Percentiles rank a stretch among this genome's conserved stretches.
phyloP scores from a whole-genome alignment of 2,797 vertebrate genomes.

The Bryconaethiops microstoma region DNA sequence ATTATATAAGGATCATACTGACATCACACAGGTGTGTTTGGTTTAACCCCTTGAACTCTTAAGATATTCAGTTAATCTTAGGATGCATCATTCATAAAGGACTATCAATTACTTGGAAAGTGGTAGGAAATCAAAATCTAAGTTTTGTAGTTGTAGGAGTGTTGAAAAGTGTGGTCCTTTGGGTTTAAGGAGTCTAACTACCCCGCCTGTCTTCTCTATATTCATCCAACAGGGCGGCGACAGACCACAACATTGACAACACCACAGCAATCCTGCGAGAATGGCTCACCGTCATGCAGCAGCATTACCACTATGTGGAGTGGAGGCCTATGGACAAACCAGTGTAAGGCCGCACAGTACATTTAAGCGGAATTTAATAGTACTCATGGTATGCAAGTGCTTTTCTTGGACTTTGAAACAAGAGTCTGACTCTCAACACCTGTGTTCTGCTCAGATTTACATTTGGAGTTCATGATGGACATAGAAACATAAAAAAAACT shows the following conservation, averaged over 20 bases:
- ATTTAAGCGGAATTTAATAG: too few relatives aligned
- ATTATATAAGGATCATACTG: background rate
- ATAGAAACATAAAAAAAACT: too few relatives aligned
- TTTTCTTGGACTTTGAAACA: too few relatives aligned
- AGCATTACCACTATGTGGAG: conserved; percentile 83
- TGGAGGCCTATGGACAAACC: conserved; percentile 88
- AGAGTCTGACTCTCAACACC: too few relatives aligned
- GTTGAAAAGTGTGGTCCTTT: background rate
- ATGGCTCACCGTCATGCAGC: conserved; percentile 87
- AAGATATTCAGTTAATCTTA: background rate
- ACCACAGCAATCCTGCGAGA: conserved; percentile 86
- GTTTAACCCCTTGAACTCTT: background rate
- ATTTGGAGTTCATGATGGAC: too few relatives aligned
- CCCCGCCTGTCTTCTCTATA: conserved; percentile 6
- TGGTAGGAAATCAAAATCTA: background rate
- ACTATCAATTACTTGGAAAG: background rate
- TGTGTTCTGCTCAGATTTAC: too few relatives aligned
- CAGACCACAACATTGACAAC: conserved; percentile 92
- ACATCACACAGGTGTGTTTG: background rate
- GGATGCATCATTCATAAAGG: background rate
- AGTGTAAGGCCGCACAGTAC: conserved; percentile 70
- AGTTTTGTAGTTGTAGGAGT: background rate
- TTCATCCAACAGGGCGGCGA: conserved; percentile 83
- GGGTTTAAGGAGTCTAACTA: background rate
- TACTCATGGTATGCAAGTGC: too few relatives aligned